Evolutionary conservation across 2,113 vertebrate genomes (phyloP), one percentile per base, ranked within the genome.

Genomic region (Dolichallabes microphthalmus): DNA sequence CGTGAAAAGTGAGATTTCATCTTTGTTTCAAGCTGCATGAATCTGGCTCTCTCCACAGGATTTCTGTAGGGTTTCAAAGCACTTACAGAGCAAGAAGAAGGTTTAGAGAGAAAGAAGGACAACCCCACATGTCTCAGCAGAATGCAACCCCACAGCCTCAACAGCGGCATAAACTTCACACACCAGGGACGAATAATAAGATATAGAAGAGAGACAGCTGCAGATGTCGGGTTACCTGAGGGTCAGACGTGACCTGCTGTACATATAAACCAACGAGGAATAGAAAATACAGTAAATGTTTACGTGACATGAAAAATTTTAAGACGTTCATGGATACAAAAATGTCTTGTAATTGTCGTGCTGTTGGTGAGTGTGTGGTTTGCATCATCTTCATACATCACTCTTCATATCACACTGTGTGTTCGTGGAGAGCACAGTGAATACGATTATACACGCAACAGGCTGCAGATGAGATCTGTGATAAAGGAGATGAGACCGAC

Each of bases 11-110:
- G 14, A 80, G 57, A 80, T 78, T 79, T 58, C 53, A 79, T 80
- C 75, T 50, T 73, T 35, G 81, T 58, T 74, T 52, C 35, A 58
- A 57, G 68, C 60, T 50, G 71, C 66, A 63, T 76, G 71, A 87
- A 76, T 85, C 22, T 66, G 73, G 50, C 35, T 77, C 73, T 82
- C 81, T 78, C 80, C 63, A 58, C 63, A 55, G 74, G 83, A 74
- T 82, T 35, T 55, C 68, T 55, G 61, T 61, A 76, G 86, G 35
- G 63, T 82, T 87, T 71, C 9, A 76, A 87, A 81, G 77, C 82
- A 80, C 82, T 80, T 68, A 5, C 66, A 58, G 35, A 55, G 68
- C 57, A 74, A 66, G 57, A 86, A 30, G 57, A 35, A 25, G 85
- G 60, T 25, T 61, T 19, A 27, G 68, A 79, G 66, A 73, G 55